Evolutionary conservation across 2,113 vertebrate species (phyloP).

Genomic region (Tychaedon coryphoeus): DNA sequence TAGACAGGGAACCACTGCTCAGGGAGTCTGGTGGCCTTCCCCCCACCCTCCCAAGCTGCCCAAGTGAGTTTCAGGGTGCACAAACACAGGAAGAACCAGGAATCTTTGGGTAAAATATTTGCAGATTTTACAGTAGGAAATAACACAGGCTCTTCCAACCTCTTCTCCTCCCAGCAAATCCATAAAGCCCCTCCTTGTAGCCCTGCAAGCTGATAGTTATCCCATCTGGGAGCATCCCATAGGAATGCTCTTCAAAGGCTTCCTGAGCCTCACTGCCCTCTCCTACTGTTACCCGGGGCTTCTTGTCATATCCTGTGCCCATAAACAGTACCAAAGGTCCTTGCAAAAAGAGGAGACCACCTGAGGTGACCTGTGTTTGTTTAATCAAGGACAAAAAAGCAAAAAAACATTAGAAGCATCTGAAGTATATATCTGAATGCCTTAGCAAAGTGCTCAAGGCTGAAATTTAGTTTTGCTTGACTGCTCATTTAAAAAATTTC

Average conservation of each 20-base stretch:
- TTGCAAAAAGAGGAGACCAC: not conserved
- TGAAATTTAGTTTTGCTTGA: not conserved
- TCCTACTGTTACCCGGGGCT: not conserved
- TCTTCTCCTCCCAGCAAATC: not conserved
- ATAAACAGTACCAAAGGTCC: not conserved
- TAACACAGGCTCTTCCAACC: not conserved
- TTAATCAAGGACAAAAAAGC: not conserved
- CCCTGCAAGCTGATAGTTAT: not conserved
- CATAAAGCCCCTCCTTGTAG: not conserved
- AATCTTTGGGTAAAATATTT: not conserved
- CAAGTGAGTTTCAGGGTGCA: not conserved
- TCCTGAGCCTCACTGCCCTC: not conserved
- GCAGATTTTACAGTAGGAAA: not conserved
- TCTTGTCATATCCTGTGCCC: rapidly evolving
- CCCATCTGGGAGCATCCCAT: rapidly evolving
- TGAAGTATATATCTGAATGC: not conserved
- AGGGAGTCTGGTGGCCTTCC: not conserved
- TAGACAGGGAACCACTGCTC: not conserved
- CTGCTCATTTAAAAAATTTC: not conserved
- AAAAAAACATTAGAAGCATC: not conserved
- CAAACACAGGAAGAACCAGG: not conserved
- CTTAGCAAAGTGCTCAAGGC: not conserved
- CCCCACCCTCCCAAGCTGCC: not conserved
- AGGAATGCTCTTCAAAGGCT: not conserved
- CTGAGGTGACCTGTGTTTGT: not conserved